These are phyloP conservation scores for Oreochromis spilurus DNA, from an alignment of 2,113 vertebrate species.

Conservation along the genomic window DNA sequence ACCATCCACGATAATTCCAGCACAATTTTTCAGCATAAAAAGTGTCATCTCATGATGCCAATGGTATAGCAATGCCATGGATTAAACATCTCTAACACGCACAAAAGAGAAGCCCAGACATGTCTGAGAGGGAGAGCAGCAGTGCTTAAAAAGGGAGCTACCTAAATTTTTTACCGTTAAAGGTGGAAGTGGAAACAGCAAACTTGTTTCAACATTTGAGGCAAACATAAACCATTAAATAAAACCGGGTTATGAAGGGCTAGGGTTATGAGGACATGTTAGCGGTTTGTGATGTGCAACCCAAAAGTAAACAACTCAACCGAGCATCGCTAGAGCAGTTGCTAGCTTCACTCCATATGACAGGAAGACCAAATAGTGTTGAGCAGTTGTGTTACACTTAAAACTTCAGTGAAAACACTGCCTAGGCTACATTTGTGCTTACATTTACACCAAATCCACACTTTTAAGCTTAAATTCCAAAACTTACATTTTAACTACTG, in stretches of 20 bases:
- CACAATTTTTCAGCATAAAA: neutral
- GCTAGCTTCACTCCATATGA: neutral
- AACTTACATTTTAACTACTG: too few species aligned
- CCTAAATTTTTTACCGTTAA: fast-evolving
- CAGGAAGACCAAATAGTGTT: neutral
- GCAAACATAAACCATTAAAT: neutral
- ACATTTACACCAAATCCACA: too few species aligned
- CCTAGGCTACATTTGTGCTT: neutral
- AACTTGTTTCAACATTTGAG: neutral
- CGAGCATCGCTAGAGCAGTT: neutral
- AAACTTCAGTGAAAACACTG: neutral
- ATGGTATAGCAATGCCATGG: neutral
- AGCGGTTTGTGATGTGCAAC: neutral
- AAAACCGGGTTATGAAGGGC: neutral
- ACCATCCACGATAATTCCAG: neutral
- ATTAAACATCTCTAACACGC: neutral
- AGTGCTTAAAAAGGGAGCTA: neutral
- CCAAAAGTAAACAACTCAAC: neutral
- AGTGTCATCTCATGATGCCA: neutral
- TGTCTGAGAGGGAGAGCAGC: neutral
- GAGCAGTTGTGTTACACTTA: neutral
- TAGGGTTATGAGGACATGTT: neutral
- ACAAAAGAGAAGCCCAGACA: neutral
- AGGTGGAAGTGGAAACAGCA: neutral
- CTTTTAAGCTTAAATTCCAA: too few species aligned